These are phyloP conservation scores for Campylorhamphus procurvoides DNA, from an alignment of 2,113 vertebrate genomes.

Conservation along the genomic window DNA sequence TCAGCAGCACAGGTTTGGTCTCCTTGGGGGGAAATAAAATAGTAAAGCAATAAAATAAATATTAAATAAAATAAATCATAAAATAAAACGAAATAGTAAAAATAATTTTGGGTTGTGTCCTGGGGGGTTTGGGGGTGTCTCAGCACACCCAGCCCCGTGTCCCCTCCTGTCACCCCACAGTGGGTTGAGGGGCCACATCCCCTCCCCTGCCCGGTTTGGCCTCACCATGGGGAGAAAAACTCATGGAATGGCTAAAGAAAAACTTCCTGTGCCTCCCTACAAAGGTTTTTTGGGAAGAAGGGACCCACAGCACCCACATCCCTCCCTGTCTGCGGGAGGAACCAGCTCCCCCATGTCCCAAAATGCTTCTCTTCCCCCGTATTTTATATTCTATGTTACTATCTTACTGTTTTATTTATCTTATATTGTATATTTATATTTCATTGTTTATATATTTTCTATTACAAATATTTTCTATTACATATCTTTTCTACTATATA, in stretches of 20 bases:
- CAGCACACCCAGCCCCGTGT: not conserved
- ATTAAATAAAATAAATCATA: no score
- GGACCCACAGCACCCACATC: accelerated
- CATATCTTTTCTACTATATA: accelerated
- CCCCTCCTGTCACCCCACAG: not conserved
- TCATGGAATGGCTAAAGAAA: accelerated
- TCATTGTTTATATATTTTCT: not conserved
- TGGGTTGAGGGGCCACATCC: not conserved
- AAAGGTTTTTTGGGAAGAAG: not conserved
- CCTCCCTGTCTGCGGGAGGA: not conserved
- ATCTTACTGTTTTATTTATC: not conserved
- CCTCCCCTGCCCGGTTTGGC: no score
- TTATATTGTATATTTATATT: not conserved
- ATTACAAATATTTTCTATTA: not conserved
- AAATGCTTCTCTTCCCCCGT: accelerated
- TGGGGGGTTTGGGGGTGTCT: not conserved
- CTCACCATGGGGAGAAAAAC: accelerated
- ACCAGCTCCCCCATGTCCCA: accelerated
- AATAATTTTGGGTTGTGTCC: not conserved
- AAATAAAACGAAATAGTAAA: no score
- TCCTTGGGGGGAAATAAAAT: not conserved
- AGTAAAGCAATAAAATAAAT: not conserved
- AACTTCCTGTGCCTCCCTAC: not conserved
- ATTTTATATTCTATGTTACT: not conserved
- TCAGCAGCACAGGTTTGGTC: no score